These are phyloP conservation scores for Polydrusus cervinus DNA, from an alignment of 2,888 invertebrate genomes.

Conservation along the genomic window DNA sequence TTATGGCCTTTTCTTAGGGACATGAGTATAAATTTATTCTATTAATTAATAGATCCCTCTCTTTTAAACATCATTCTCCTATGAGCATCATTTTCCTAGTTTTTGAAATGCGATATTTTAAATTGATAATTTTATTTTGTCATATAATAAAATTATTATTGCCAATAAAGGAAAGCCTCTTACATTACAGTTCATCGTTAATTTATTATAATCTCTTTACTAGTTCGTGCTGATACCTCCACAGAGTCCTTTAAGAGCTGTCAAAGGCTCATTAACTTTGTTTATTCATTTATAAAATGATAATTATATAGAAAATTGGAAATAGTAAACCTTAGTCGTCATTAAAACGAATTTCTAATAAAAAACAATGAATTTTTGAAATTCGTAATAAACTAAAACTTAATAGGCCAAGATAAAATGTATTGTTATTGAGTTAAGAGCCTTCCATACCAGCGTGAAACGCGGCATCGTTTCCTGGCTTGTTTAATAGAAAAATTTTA, in stretches of 20 bases:
- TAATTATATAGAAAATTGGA: slow-evolving; percentile 12
- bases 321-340: not conserved
- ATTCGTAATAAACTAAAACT: not conserved
- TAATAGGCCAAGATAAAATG: not conserved
- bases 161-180: not conserved
- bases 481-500: too few relatives aligned
- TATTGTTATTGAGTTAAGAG: not conserved
- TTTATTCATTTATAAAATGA: not conserved
- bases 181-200: not conserved
- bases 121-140: too few relatives aligned
- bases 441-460: not conserved
- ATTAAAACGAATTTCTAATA: slow-evolving; percentile 14
- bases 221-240: not conserved
- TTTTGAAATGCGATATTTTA: too few relatives aligned
- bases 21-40: too few relatives aligned
- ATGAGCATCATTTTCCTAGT: too few relatives aligned
- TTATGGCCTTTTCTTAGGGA: too few relatives aligned
- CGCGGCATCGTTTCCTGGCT: not conserved
- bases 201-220: not conserved
- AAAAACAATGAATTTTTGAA: not conserved
- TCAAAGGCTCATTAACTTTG: slow-evolving; percentile 2
- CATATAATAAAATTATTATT: not conserved
- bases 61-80: too few relatives aligned
- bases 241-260: not conserved
- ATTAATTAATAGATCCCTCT: too few relatives aligned